Conservation (phyloP, 2,113 vertebrate genomes). For the Antigone vipio region DNA sequence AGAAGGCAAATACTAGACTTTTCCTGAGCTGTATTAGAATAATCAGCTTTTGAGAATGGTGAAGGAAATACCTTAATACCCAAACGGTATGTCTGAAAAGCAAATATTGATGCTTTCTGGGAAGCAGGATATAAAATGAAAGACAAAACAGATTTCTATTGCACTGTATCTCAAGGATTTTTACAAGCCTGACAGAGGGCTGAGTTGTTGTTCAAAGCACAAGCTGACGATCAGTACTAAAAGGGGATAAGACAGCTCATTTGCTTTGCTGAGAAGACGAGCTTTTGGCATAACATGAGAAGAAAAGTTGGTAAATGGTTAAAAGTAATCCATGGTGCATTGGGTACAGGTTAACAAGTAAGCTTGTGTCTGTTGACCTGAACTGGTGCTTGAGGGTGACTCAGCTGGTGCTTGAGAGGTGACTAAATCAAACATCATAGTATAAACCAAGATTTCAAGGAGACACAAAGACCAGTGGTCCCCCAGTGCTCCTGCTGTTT, state of each 20-base stretch:
- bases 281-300: background rate
- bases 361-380: background rate
- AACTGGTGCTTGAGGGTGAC: background rate
- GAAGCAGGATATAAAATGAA: slow-evolving; percentile 18
- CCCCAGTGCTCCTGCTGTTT: background rate
- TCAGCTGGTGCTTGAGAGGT: background rate
- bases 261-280: background rate
- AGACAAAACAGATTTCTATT: slow-evolving; percentile 11
- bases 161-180: background rate
- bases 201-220: background rate
- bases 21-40: slow-evolving; percentile 53
- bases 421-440: background rate
- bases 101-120: slow-evolving; percentile 36
- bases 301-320: background rate
- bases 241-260: background rate
- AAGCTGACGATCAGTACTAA: background rate
- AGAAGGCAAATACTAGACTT: slow-evolving; percentile 25
- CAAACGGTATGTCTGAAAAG: background rate
- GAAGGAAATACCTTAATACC: slow-evolving; percentile 43
- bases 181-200: background rate
- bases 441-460: background rate
- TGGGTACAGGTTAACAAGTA: background rate
- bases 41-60: slow-evolving; percentile 53
- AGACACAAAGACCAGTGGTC: background rate
- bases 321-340: background rate